Evolutionary conservation across 2,797 vertebrate species (phyloP), one percentile per base, ranked within the genome.

Genomic region (Hypotaenidia philippensis): DNA sequence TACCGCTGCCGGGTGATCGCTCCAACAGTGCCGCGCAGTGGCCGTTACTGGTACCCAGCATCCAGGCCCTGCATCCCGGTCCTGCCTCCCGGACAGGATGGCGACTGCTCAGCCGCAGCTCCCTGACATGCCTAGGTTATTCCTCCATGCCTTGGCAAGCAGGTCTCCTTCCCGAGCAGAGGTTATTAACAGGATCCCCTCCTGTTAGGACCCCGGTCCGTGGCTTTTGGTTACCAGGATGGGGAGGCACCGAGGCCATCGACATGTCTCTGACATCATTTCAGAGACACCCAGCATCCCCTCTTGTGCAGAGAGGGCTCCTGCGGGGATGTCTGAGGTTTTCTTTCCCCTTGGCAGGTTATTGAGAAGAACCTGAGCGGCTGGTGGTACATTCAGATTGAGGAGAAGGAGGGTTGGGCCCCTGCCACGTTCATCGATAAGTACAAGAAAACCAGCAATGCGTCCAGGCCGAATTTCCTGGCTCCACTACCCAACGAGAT

Each of bases 321-420:
- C 63, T n/a, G 5, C 20, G 1, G 2, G 2, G 16, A 13, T 34
- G 5, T 4, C 87, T 97, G 60, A 96, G 59, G 5, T 90, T 63
- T 92, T 45, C 38, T 78, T 57, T 71, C 49, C 68, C 72, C 56
- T 40, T 23, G 10, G 26, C 94, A 99, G 99, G 99, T 99, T 85
- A 99, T 99, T 34, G 99, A 99, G 95, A 99, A 99, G 98, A 99
- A 99, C 93, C 93, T 98, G 69, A 99, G 99, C 2, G 99, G 99
- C 74, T 99, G 99, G 99, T 99, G 99, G 99, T 99, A 99, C 96
- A 99, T 99, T 97, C 99, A 99, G 97, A 99, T 99, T 5, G 99
- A 99, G 23, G 99, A 99, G 25, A 99, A 99, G 95, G 99, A 99
- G 92, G 99, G 99, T 34, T 99, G 99, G 99, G 99, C 99, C 87